Evolutionary conservation across 2,113 vertebrate species (phyloP), one percentile per base, ranked within the genome.

Genomic region (Hepsetus odoe): DNA sequence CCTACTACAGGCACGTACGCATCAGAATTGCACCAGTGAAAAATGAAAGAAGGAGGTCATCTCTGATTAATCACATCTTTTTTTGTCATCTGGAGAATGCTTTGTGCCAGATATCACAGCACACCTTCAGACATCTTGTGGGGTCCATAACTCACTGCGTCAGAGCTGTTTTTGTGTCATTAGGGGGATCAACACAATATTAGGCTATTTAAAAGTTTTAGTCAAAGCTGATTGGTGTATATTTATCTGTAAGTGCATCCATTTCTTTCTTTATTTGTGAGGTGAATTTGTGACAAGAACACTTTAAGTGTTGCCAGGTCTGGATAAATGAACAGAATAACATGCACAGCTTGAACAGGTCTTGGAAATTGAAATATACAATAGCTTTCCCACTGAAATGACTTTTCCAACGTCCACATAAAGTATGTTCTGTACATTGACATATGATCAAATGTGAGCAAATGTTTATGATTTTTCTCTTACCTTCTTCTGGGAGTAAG

Each of bases 341-440:
- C 42, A 30, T 26, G 33, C 73, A 62, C 76, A 78, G 46, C 46
- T 71, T 38, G 56, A 71, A 53, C 49, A 59, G 32, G 68, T 53
- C 10, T 71, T 77, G 53, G 58, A 55, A 79, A 72, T 79, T 62
- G 46, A 14, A 53, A 55, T 13, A 24, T 51, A 73, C 30, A 32
- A 16, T 38, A 20, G 44, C n/a, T 24, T 38, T 64, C 16, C 61
- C 61, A 64, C 61, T 18, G 20, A 64, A 62, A 8, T 18, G 4
- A 44, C 40, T 77, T 77, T 71, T 78, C 55, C 67, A 78, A 71
- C 75, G 69, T 51, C 16, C 26, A 24, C 53, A 70, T 59, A 35
- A 77, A 70, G 30, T 40, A 22, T 26, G 69, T 71, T 78, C 56
- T 51, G 67, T 46, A 38, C 76, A 22, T 6, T 16, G 51, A 67